Base-by-base conservation (phyloP, 2,113 vertebrate species). In the Gobius niger region DNA sequence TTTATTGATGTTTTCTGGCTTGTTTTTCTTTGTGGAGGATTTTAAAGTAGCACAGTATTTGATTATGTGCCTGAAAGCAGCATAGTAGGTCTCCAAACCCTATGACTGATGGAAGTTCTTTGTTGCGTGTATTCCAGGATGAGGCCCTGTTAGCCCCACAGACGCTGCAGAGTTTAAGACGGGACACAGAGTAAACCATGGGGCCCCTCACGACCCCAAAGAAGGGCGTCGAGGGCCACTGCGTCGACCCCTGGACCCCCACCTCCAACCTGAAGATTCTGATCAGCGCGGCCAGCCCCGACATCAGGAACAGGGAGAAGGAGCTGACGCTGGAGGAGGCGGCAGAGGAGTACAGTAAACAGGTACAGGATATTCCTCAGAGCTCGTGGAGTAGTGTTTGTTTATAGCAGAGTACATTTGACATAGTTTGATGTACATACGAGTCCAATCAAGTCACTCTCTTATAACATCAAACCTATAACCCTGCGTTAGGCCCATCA, bases 211-310 rank as follows among this genome's bases (percentile, higher is more conserved):
- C 93, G 7, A 98, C 96, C 0, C 96, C 97, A 1, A 95, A 96
- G 60, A 98, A 98, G 54, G 91, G 91, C 19, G 88, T 88, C 46
- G 94, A 95, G 53, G 70, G 9, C 0, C 70, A 86, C 14, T 88
- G 89, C 3, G 92, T 90, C 1, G 98, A 99, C 14, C 97, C 98
- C 44, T 99, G 96, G 97, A 99, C 97, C 0, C 97, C 98, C 0
- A 99, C 96, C 0, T 95, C 95, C 18, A 99, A 99, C 88, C 89
- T 99, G 1, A 99, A 98, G 83, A 97, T 99, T 92, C 93, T 99
- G 44, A 96, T 98, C 70, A 99, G 94, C 3, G 98, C 96, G 0
- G 97, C 95, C 16, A 99, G 95, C 85, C 96, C 96, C 0, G 98
- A 99, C 87, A 98, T 99, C 70, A 91, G 97, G 82, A 96, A 92